These are phyloP conservation scores for Loriculus beryllinus DNA, from an alignment of 2,797 vertebrate species.

Conservation along the genomic window DNA sequence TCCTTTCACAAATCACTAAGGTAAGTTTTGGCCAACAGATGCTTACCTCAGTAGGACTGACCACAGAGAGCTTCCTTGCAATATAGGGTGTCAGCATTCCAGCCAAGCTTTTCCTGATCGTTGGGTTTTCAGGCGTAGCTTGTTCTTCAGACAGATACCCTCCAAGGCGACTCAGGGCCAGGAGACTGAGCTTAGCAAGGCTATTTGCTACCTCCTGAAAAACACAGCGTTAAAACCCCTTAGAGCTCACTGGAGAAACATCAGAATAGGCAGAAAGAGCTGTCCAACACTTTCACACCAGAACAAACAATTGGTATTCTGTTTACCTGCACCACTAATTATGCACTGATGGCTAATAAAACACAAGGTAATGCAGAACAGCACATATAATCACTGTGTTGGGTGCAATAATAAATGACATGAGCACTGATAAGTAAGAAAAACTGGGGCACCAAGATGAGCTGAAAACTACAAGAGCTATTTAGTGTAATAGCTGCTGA, in stretches of 20 bases:
- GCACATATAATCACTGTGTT: background rate
- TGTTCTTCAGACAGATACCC: slow-evolving; percentile 83
- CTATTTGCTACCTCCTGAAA: slow-evolving; percentile 90
- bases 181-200: slow-evolving; percentile 92
- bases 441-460: no score
- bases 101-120: slow-evolving; percentile 90
- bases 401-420: background rate
- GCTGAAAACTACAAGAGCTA: no score
- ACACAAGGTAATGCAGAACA: background rate
- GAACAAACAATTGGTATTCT: background rate
- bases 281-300: background rate
- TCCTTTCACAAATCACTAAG: background rate
- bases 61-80: slow-evolving; percentile 85
- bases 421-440: fast-evolving
- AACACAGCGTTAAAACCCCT: background rate
- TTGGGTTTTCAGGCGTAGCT: slow-evolving; percentile 89
- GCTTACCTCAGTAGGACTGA: slow-evolving; percentile 85
- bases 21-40: background rate
- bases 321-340: background rate
- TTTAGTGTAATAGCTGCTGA: no score
- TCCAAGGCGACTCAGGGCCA: slow-evolving; percentile 89
- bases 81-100: slow-evolving; percentile 95
- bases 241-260: background rate
- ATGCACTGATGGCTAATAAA: background rate
- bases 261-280: background rate